Evolutionary conservation across 2,888 invertebrate species (phyloP).

Genomic region (Hybos culiciformis): DNA sequence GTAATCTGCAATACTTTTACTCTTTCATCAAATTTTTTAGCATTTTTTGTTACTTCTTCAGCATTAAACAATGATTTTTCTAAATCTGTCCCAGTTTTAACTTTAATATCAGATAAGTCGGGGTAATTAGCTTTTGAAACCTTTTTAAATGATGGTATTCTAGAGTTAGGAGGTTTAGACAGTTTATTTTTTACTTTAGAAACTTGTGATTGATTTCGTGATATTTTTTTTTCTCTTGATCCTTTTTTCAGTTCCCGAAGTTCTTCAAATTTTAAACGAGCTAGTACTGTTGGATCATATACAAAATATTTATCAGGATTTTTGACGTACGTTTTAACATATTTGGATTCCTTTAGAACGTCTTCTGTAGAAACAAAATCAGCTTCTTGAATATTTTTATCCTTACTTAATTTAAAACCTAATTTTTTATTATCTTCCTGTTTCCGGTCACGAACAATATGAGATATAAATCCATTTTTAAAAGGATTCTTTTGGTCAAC

Average conservation of each 20-base stretch:
- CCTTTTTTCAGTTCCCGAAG: constrained; percentile 23
- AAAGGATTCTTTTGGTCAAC: constrained; percentile 35
- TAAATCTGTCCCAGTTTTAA: constrained; percentile 30
- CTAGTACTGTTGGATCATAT: constrained; percentile 33
- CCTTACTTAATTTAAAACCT: neutral
- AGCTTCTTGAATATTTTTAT: constrained; percentile 18
- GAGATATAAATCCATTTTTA: constrained; percentile 19
- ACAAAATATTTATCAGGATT: constrained; percentile 34
- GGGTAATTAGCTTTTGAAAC: constrained; percentile 34
- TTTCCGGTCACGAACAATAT: neutral
- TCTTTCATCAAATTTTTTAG: constrained; percentile 34
- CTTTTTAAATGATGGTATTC: constrained; percentile 27
- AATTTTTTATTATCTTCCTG: neutral
- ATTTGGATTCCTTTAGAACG: constrained; percentile 34
- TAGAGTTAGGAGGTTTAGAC: constrained; percentile 14
- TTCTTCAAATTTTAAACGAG: constrained; percentile 29
- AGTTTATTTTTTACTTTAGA: constrained; percentile 20
- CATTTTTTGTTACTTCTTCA: constrained; percentile 34
- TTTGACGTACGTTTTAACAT: constrained; percentile 35
- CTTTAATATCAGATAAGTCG: constrained; percentile 31
- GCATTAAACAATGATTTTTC: constrained; percentile 30
- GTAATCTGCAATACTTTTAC: constrained; percentile 30
- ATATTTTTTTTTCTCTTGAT: constrained; percentile 18
- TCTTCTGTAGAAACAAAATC: constrained; percentile 34
- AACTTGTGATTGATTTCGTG: constrained; percentile 15